Percentiles rank a stretch among this genome's conserved stretches.
These are phyloP conservation scores for Sympetrum striolatum DNA, from an alignment of 2,888 invertebrate genomes.

Conservation along the genomic window DNA sequence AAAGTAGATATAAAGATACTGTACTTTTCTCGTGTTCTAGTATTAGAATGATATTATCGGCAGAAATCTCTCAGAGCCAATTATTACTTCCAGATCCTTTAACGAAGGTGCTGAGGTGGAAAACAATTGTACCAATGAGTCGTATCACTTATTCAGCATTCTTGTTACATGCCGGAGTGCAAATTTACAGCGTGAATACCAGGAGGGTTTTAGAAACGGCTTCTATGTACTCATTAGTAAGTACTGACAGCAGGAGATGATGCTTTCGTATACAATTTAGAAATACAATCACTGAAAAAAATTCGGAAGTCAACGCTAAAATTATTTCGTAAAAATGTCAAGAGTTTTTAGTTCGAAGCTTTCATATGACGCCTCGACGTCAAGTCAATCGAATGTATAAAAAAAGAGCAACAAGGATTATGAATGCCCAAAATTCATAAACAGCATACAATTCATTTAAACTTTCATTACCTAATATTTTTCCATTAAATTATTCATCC, in stretches of 20 bases:
- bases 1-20: too few relatives aligned
- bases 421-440: background rate
- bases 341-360: too few relatives aligned
- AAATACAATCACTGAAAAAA: background rate
- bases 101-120: constrained; percentile 53
- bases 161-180: constrained; percentile 54
- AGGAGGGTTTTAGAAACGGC: constrained; percentile 44
- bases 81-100: constrained; percentile 52
- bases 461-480: background rate
- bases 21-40: background rate
- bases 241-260: background rate
- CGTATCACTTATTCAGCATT: constrained; percentile 55
- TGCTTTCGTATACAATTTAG: background rate
- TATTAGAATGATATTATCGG: background rate
- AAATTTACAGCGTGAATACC: constrained; percentile 53
- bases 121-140: constrained; percentile 53
- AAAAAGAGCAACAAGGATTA: too few relatives aligned
- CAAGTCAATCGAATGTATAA: too few relatives aligned
- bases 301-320: too few relatives aligned
- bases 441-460: background rate
- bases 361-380: too few relatives aligned
- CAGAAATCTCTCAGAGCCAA: background rate
- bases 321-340: too few relatives aligned
- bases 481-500: background rate
- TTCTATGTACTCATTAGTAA: constrained; percentile 4